phyloP scores from a whole-genome alignment of 1,140 invertebrate genomes.

The Leguminivora glycinivorella region DNA sequence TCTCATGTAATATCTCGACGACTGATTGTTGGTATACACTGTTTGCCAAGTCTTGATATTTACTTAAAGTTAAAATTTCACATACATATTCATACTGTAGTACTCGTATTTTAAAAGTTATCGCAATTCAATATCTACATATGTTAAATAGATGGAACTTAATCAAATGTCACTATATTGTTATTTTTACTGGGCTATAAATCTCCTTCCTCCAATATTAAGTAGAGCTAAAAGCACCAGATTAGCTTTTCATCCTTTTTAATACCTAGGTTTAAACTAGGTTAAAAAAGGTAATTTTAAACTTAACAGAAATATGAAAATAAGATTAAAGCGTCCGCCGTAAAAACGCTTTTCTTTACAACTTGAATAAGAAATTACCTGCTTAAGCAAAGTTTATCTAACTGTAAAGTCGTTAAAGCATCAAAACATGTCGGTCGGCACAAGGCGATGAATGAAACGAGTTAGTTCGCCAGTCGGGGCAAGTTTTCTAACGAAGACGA shows the following conservation, averaged over 20 bases:
- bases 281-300: not conserved
- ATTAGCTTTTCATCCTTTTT: not conserved
- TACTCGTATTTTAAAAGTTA: not conserved
- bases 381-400: not conserved
- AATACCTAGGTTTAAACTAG: not conserved
- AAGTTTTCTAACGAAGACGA: slow-evolving; percentile 59
- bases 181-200: no score
- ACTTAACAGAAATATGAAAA: not conserved
- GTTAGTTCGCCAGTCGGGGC: slow-evolving; percentile 50
- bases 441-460: slow-evolving; percentile 57
- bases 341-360: not conserved
- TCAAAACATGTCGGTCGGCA: slow-evolving; percentile 38
- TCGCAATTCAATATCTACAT: no score
- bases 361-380: not conserved
- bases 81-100: not conserved
- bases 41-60: slow-evolving; percentile 39
- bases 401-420: slow-evolving; percentile 23
- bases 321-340: not conserved
- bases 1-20: slow-evolving; percentile 49
- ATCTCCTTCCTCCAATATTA: not conserved
- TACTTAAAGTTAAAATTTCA: slow-evolving; percentile 2
- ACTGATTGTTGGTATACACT: slow-evolving; percentile 50
- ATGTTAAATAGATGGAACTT: no score
- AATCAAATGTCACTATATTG: no score
- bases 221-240: not conserved